phyloP scores from a whole-genome alignment of 2,888 invertebrate genomes.

The Netelia fuscicornis region DNA sequence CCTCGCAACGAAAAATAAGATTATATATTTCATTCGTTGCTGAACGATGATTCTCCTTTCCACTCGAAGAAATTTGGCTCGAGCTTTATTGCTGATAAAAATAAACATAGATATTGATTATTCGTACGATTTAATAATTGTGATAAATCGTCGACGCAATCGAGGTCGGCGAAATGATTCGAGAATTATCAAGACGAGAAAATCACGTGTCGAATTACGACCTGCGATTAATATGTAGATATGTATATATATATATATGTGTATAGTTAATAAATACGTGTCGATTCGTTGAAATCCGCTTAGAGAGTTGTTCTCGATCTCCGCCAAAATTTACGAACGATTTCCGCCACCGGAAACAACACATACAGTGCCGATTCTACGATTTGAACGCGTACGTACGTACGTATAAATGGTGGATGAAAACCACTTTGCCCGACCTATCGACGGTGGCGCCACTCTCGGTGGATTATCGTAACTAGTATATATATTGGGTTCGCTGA shows the following conservation, averaged over 20 bases:
- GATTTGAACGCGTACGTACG: not conserved
- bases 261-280: constrained; percentile 4
- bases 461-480: constrained; percentile 49
- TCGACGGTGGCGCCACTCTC: not conserved
- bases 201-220: not conserved
- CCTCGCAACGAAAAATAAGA: constrained; percentile 32
- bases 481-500: constrained; percentile 23
- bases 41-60: not conserved
- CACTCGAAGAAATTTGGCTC: not conserved
- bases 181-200: not conserved
- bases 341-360: constrained; percentile 48
- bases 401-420: constrained; percentile 20
- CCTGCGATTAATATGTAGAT: not conserved
- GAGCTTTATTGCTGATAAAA: too few relatives aligned
- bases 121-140: too few relatives aligned
- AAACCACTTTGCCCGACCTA: constrained; percentile 26
- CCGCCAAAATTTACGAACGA: constrained; percentile 37
- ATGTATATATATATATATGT: too few relatives aligned
- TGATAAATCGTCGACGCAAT: too few relatives aligned
- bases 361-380: not conserved
- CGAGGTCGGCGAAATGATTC: not conserved
- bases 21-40: not conserved
- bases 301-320: constrained; percentile 50
- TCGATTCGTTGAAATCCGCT: constrained; percentile 31
- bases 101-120: too few relatives aligned